These are phyloP conservation scores for Ia io DNA, from an alignment of 2,113 vertebrate genomes.

Conservation along the genomic window DNA sequence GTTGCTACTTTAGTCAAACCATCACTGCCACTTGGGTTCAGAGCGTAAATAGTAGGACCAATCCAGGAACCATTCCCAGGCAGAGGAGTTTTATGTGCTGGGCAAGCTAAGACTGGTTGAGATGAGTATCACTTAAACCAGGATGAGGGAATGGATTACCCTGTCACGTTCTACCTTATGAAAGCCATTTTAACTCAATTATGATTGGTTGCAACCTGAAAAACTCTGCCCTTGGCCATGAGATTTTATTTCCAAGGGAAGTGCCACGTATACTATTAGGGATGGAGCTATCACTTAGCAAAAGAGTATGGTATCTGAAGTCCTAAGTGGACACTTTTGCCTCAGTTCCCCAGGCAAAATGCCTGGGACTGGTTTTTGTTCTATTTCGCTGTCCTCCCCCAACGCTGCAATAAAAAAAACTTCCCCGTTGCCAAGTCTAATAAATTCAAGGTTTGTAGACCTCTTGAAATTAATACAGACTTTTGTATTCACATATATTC, in stretches of 20 bases:
- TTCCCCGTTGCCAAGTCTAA: neutral
- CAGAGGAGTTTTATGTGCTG: neutral
- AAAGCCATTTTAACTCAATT: neutral
- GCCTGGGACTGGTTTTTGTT: neutral
- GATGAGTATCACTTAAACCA: neutral
- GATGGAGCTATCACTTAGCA: neutral
- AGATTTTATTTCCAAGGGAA: neutral
- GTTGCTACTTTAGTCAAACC: neutral
- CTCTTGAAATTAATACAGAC: neutral
- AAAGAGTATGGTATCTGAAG: neutral
- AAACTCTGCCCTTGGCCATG: neutral
- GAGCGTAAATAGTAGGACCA: neutral
- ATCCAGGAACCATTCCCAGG: neutral
- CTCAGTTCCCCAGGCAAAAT: neutral
- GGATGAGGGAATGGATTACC: neutral
- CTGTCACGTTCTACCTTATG: neutral
- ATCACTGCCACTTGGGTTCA: neutral
- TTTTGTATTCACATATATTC: neutral
- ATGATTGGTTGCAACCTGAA: neutral
- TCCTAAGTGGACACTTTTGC: neutral
- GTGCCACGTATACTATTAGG: neutral
- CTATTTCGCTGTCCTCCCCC: neutral
- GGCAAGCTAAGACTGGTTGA: neutral
- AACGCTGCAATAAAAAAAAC: neutral
- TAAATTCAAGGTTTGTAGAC: neutral